Evolutionary conservation across 2,888 invertebrate species (phyloP).

Genomic region (Orthosia gothica): DNA sequence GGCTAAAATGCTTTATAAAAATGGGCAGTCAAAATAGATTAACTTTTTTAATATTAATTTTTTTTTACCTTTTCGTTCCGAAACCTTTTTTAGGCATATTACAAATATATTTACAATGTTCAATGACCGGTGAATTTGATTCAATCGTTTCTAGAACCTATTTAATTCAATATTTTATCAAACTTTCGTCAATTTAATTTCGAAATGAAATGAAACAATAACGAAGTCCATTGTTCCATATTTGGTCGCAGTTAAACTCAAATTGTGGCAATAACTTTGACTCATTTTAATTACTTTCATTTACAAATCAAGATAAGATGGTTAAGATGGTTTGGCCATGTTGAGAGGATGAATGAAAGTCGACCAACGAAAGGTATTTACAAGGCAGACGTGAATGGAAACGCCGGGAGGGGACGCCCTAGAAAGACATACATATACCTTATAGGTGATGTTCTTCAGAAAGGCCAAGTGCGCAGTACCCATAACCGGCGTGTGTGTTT

Average conservation of each 20-base stretch:
- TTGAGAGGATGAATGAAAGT: too few species aligned
- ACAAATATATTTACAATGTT: not conserved
- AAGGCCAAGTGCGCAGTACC: too few species aligned
- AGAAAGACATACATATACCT: too few species aligned
- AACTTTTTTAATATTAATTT: not conserved
- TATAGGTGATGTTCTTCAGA: too few species aligned
- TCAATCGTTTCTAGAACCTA: not conserved
- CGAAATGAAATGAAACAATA: not conserved
- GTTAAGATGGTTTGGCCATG: too few species aligned
- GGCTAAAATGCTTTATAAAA: constrained; percentile 1
- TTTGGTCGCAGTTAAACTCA: not conserved
- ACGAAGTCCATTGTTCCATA: not conserved
- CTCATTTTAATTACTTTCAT: not conserved
- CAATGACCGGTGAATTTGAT: not conserved
- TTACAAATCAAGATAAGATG: too few species aligned
- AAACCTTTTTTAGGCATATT: not conserved
- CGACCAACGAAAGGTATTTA: too few species aligned
- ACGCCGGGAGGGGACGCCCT: too few species aligned
- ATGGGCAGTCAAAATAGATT: not conserved
- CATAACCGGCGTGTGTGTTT: too few species aligned
- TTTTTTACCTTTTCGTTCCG: not conserved
- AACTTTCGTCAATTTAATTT: not conserved
- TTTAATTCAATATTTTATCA: not conserved
- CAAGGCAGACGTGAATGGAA: too few species aligned
- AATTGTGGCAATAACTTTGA: not conserved